These are phyloP conservation scores for Scelioninae gen. 2 DNA, from an alignment of 2,888 invertebrate species.

Conservation along the genomic window DNA sequence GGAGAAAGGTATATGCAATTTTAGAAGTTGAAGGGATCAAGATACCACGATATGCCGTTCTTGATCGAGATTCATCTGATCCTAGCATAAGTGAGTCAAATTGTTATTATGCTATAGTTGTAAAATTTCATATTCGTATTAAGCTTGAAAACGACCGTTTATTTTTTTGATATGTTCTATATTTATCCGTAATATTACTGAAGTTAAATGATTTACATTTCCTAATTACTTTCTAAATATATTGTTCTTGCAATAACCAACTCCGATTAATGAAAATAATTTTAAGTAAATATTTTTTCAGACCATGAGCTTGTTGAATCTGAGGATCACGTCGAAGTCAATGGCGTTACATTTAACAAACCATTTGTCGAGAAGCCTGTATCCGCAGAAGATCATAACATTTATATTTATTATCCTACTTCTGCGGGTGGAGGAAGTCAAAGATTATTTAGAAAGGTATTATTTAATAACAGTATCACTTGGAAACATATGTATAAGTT, in stretches of 20 bases:
- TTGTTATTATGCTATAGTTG: conserved; percentile 6
- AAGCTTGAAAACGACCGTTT: not conserved
- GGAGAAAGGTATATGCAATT: conserved; percentile 95
- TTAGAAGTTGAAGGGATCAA: conserved; percentile 96
- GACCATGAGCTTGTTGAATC: conserved; percentile 95
- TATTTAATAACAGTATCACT: conserved; percentile 28
- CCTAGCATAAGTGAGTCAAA: conserved; percentile 76
- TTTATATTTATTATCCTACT: conserved; percentile 99
- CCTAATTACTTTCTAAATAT: not conserved
- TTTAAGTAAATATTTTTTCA: conserved; percentile 75
- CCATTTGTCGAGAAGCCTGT: conserved; percentile 99
- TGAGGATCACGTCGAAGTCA: conserved; percentile 98
- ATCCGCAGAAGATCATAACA: conserved; percentile 99
- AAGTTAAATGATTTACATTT: not conserved
- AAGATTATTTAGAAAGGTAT: conserved; percentile 96
- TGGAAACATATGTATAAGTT: conserved; percentile 20
- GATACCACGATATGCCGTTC: conserved; percentile 97
- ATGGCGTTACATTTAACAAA: conserved; percentile 95
- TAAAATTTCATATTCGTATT: not conserved
- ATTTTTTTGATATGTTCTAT: not conserved
- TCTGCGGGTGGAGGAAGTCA: conserved; percentile 99
- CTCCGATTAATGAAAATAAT: too few species aligned
- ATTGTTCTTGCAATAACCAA: not conserved
- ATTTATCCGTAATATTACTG: not conserved
- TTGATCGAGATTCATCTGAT: conserved; percentile 94